Evolutionary conservation across 2,113 vertebrate genomes (phyloP).

Genomic region (Seriola quinqueradiata): DNA sequence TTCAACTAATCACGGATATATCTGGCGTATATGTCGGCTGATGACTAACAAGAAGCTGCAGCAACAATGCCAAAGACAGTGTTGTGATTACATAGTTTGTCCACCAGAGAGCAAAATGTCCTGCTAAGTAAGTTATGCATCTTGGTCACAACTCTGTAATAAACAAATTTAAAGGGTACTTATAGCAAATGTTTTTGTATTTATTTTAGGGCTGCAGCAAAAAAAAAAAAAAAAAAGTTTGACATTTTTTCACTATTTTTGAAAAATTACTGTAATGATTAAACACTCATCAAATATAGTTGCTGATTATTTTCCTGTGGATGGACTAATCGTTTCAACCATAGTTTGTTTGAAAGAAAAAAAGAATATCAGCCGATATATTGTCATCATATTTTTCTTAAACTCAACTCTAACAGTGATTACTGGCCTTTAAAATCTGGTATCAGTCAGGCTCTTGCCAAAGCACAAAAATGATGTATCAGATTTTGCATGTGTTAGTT

Average conservation of each 20-base stretch:
- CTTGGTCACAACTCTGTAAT: background rate
- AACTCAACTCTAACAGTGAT: background rate
- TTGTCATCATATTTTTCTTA: background rate
- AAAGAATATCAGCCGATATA: too few relatives aligned
- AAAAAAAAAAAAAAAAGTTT: too few relatives aligned
- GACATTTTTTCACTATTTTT: too few relatives aligned
- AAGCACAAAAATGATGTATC: background rate
- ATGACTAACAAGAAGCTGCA: background rate
- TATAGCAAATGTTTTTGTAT: background rate
- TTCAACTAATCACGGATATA: background rate
- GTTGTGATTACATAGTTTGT: background rate
- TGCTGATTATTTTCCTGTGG: too few relatives aligned
- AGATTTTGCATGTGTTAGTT: too few relatives aligned
- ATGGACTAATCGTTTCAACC: too few relatives aligned
- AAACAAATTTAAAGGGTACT: background rate
- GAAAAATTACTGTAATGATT: background rate
- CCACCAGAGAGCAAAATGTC: background rate
- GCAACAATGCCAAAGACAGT: slow-evolving; percentile 35
- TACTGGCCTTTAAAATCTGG: background rate
- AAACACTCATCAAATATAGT: too few relatives aligned
- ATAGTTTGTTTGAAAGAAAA: too few relatives aligned
- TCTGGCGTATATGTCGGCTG: background rate
- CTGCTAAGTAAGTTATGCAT: background rate
- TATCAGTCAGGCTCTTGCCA: background rate
- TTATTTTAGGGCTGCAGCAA: too few relatives aligned